These are phyloP conservation scores for Anarsia innoxiella DNA, from an alignment of 2,888 invertebrate species.

Conservation along the genomic window DNA sequence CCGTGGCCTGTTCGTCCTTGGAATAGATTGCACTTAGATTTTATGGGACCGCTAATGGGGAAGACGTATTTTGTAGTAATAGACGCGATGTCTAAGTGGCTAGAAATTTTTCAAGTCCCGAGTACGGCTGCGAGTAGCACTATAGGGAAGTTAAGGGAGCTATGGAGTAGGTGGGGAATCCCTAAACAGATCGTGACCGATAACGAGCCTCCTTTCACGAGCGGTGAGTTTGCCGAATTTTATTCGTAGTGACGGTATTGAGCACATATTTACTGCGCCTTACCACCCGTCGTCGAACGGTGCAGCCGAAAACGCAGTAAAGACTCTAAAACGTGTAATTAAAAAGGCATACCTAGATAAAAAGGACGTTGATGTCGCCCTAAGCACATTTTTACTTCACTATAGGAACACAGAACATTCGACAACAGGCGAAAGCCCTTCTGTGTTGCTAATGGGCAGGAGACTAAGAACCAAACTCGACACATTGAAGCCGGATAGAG, in stretches of 20 bases:
- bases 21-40: neutral
- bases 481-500: neutral
- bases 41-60: neutral
- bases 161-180: constrained; percentile 15
- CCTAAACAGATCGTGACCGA: constrained; percentile 18
- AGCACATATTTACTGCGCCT: constrained; percentile 11
- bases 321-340: constrained; percentile 11
- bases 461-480: neutral
- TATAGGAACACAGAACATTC: constrained; percentile 2
- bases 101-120: neutral
- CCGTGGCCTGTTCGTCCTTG: neutral
- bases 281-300: constrained; percentile 12
- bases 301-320: constrained; percentile 19
- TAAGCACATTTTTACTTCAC: neutral
- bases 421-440: neutral
- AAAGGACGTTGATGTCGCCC: neutral
- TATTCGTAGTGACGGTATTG: constrained; percentile 3
- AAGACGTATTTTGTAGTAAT: constrained; percentile 1
- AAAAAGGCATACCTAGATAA: constrained; percentile 1
- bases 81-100: constrained; percentile 1
- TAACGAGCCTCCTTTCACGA: constrained; percentile 14
- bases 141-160: neutral
- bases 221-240: neutral
- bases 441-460: neutral
- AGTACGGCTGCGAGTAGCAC: neutral